Evolutionary conservation across 2,888 invertebrate species (phyloP).

Genomic region (Ectemnius continuus): DNA sequence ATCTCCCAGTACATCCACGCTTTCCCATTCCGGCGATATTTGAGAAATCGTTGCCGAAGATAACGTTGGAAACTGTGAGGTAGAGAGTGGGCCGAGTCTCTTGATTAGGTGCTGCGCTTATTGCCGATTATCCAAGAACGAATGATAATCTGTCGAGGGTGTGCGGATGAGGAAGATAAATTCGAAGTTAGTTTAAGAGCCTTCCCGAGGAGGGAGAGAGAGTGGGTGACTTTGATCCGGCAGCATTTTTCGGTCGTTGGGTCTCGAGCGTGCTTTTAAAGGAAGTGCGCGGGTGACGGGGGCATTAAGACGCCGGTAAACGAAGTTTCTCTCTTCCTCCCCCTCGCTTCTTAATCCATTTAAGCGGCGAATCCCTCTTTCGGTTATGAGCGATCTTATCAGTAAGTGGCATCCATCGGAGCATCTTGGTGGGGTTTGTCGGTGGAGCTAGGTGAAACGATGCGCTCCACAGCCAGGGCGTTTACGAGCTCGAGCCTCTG

Average conservation of each 20-base stretch:
- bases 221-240: too few relatives aligned
- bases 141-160: too few relatives aligned
- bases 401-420: conserved; percentile 42
- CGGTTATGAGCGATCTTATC: conserved; percentile 48
- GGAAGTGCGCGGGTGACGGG: neutral
- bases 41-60: too few relatives aligned
- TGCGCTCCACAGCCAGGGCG: neutral
- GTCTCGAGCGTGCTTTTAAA: neutral
- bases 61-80: too few relatives aligned
- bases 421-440: conserved; percentile 26
- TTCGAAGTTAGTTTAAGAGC: too few relatives aligned
- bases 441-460: neutral
- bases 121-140: too few relatives aligned
- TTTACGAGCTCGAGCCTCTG: conserved; percentile 26
- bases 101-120: too few relatives aligned
- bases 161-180: too few relatives aligned
- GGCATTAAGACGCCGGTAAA: conserved; percentile 10
- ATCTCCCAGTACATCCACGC: neutral
- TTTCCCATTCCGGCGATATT: too few relatives aligned
- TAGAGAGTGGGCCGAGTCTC: too few relatives aligned
- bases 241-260: too few relatives aligned
- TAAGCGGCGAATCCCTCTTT: conserved; percentile 31
- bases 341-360: conserved; percentile 36
- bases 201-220: too few relatives aligned
- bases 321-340: conserved; percentile 12